These are phyloP conservation scores for Coregonus suidteri DNA, from an alignment of 2,797 vertebrate genomes.

Conservation along the genomic window DNA sequence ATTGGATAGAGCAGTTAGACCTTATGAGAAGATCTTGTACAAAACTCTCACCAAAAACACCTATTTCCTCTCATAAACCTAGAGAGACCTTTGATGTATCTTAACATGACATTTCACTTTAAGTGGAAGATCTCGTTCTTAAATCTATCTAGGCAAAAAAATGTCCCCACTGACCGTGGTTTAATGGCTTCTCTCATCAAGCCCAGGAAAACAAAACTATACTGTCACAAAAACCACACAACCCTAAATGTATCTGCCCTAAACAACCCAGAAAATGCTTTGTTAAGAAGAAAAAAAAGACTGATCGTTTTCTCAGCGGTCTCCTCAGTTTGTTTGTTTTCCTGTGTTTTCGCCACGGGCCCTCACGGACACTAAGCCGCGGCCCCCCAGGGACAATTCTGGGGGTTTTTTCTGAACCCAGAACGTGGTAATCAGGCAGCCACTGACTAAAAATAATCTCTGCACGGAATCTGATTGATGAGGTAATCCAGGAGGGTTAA, in stretches of 20 bases:
- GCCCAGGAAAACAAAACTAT: slow-evolving; percentile 27
- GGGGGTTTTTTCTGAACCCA: slow-evolving; percentile 45
- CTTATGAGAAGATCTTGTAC: slow-evolving; percentile 35
- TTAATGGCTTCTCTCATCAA: slow-evolving; percentile 38
- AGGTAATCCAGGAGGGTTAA: slow-evolving; percentile 64
- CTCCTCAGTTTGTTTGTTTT: slow-evolving; percentile 34
- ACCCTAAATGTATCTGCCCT: slow-evolving; percentile 22
- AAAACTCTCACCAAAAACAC: neutral
- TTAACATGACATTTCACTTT: slow-evolving; percentile 16
- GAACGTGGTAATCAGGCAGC: slow-evolving; percentile 60
- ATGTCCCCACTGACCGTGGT: slow-evolving; percentile 15
- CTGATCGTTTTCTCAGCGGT: slow-evolving; percentile 26
- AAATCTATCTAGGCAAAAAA: slow-evolving; percentile 7
- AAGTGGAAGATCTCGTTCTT: slow-evolving; percentile 18
- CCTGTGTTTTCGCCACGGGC: slow-evolving; percentile 15
- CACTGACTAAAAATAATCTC: slow-evolving; percentile 44
- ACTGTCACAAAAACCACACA: slow-evolving; percentile 9
- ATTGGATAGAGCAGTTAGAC: too few relatives aligned
- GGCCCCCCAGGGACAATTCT: slow-evolving; percentile 42
- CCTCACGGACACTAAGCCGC: slow-evolving; percentile 47
- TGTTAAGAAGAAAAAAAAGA: slow-evolving; percentile 7
- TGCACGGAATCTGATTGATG: slow-evolving; percentile 54
- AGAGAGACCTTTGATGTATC: neutral
- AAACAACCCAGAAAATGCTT: slow-evolving; percentile 24
- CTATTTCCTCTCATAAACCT: neutral